Evolutionary conservation across 1,140 invertebrate species (phyloP).

Genomic region (Belonocnema kinseyi): DNA sequence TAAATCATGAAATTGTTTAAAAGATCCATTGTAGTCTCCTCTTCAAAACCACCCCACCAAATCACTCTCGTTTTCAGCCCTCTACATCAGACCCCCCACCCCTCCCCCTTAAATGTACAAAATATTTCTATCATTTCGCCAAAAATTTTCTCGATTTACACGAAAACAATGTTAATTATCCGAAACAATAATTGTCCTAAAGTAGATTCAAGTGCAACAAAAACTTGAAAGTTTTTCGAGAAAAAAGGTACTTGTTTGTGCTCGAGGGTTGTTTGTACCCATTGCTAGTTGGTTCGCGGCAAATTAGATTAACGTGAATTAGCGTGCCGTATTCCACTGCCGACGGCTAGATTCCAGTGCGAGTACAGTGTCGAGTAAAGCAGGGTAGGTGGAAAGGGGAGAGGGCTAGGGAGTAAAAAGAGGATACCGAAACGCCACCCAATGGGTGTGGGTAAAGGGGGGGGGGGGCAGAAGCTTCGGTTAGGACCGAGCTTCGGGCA

Average conservation of each 20-base stretch:
- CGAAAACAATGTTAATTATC: no score
- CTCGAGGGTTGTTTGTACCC: constrained; percentile 47
- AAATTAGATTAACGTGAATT: constrained; percentile 74
- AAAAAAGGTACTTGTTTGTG: constrained; percentile 36
- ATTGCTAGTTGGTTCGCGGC: constrained; percentile 48
- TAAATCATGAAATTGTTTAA: no score
- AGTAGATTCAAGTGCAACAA: no score
- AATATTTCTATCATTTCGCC: no score
- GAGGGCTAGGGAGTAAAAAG: constrained; percentile 31
- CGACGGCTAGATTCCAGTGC: constrained; percentile 62
- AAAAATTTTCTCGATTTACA: no score
- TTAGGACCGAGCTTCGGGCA: constrained; percentile 36
- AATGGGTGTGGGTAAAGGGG: neutral
- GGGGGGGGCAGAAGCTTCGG: constrained; percentile 32
- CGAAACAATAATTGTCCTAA: no score
- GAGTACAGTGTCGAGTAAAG: constrained; percentile 38
- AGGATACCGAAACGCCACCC: neutral
- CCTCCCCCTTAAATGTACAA: no score
- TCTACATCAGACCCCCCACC: no score
- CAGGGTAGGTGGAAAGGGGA: constrained; percentile 36
- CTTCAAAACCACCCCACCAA: no score
- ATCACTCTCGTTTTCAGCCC: no score
- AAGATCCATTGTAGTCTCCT: no score
- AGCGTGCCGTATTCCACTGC: constrained; percentile 65
- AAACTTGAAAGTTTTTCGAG: neutral